phyloP scores from a whole-genome alignment of 1,140 invertebrate genomes.

The Orchestia grillus region DNA sequence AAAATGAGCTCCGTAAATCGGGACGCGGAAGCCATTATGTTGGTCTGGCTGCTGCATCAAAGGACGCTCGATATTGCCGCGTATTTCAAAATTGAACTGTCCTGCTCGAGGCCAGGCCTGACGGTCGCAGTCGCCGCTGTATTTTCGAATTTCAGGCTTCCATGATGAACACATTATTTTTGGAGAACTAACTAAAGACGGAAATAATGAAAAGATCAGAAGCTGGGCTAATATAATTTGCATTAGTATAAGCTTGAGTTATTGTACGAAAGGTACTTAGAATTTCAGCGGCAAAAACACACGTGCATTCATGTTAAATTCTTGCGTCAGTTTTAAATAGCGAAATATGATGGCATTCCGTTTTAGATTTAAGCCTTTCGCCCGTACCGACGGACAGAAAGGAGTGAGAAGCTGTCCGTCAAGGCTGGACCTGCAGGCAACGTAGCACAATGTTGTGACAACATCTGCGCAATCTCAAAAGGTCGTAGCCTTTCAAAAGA shows the following conservation, averaged over 20 bases:
- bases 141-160: not conserved
- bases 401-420: too few species aligned
- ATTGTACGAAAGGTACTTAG: not conserved
- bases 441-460: too few species aligned
- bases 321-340: not conserved
- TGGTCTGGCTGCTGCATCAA: not conserved
- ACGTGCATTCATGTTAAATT: not conserved
- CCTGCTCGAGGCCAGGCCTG: not conserved
- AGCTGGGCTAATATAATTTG: not conserved
- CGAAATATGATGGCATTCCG: too few species aligned
- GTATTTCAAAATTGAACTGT: not conserved
- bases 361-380: too few species aligned
- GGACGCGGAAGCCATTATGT: not conserved
- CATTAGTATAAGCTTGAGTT: not conserved
- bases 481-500: too few species aligned
- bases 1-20: not conserved
- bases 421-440: too few species aligned
- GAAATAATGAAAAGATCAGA: not conserved
- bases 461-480: too few species aligned
- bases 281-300: not conserved
- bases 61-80: not conserved
- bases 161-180: not conserved
- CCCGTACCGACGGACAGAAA: too few species aligned
- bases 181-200: not conserved
- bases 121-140: not conserved